A percentile compares a stretch with the other conserved stretches of the same genome.
Evolutionary conservation across 2,888 invertebrate genomes (phyloP).

Genomic region (Salticus scenicus): DNA sequence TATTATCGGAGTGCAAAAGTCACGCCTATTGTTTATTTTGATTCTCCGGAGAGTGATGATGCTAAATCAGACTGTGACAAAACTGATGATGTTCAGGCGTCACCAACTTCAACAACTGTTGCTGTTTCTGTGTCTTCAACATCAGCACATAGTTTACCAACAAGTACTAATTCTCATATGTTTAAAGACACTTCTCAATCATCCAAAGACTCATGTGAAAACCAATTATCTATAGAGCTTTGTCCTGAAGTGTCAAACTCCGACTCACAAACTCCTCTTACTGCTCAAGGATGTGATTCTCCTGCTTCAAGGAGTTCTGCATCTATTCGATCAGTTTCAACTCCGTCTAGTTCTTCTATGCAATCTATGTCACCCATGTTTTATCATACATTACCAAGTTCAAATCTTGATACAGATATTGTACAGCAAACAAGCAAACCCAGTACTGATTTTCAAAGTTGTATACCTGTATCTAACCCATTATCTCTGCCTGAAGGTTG

Average conservation of each 20-base stretch:
- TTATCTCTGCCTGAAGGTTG: slow-evolving; percentile 56
- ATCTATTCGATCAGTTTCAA: slow-evolving; percentile 29
- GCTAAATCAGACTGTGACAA: slow-evolving; percentile 47
- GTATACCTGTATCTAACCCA: slow-evolving; percentile 19
- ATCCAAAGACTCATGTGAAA: slow-evolving; percentile 18
- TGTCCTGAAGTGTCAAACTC: not conserved
- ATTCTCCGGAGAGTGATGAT: slow-evolving; percentile 56
- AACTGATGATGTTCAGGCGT: slow-evolving; percentile 29
- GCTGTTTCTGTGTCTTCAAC: slow-evolving; percentile 21
- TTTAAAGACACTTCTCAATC: slow-evolving; percentile 30
- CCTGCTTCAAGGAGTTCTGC: slow-evolving; percentile 18
- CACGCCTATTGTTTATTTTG: slow-evolving; percentile 54
- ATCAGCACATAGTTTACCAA: slow-evolving; percentile 18
- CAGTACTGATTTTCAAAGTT: slow-evolving; percentile 33
- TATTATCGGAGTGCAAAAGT: slow-evolving; percentile 57
- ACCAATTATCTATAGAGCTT: not conserved
- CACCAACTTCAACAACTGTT: slow-evolving; percentile 39
- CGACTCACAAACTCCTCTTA: not conserved
- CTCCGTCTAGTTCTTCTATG: slow-evolving; percentile 50
- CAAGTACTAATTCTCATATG: slow-evolving; percentile 23
- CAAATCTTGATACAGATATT: slow-evolving; percentile 28
- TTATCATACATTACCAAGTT: slow-evolving; percentile 37
- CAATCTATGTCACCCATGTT: slow-evolving; percentile 28
- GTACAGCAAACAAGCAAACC: slow-evolving; percentile 12
- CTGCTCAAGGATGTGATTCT: not conserved